A percentile compares a stretch with the other conserved stretches of the same genome.
Evolutionary conservation across 2,113 vertebrate genomes (phyloP).

Genomic region (Trinectes maculatus): DNA sequence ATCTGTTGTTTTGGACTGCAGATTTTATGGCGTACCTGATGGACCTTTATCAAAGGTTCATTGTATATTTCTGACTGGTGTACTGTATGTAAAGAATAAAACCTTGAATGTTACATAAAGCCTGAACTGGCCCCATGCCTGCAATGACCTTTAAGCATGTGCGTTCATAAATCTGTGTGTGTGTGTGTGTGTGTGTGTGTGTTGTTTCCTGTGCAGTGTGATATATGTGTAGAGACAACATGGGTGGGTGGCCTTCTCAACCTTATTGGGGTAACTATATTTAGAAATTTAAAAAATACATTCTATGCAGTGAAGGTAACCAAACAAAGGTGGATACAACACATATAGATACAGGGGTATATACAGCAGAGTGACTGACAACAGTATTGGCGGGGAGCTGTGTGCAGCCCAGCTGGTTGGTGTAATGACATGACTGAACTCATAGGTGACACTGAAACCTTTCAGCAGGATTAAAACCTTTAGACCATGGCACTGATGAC

Average conservation of each 20-base stretch:
- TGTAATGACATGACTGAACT: slow-evolving; percentile 56
- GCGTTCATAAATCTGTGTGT: neutral
- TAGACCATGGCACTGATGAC: slow-evolving; percentile 40
- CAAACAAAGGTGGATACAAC: slow-evolving; percentile 29
- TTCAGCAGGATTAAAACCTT: slow-evolving; percentile 68
- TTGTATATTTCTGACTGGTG: slow-evolving; percentile 82
- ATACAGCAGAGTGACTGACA: slow-evolving; percentile 35
- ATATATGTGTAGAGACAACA: slow-evolving; percentile 17
- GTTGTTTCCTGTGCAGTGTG: slow-evolving; percentile 1
- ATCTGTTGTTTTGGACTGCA: slow-evolving; percentile 43
- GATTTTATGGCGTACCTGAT: slow-evolving; percentile 59
- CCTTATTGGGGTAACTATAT: slow-evolving; percentile 26
- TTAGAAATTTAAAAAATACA: slow-evolving; percentile 18
- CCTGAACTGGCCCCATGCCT: slow-evolving; percentile 47
- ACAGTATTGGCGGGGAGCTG: slow-evolving; percentile 35
- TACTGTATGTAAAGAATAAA: slow-evolving; percentile 84
- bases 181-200: slow-evolving; percentile 5
- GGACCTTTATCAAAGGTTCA: slow-evolving; percentile 72
- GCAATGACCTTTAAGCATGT: slow-evolving; percentile 29
- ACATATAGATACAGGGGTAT: slow-evolving; percentile 36
- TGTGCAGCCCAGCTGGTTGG: slow-evolving; percentile 45
- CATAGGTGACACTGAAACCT: slow-evolving; percentile 67
- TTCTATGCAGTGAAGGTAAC: slow-evolving; percentile 21
- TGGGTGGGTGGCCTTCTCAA: slow-evolving; percentile 34
- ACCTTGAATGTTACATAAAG: slow-evolving; percentile 82